Percentiles rank a stretch among this genome's conserved stretches.
These are phyloP conservation scores for Crypturellus tataupa DNA, from an alignment of 2,797 vertebrate genomes.

Conservation along the genomic window DNA sequence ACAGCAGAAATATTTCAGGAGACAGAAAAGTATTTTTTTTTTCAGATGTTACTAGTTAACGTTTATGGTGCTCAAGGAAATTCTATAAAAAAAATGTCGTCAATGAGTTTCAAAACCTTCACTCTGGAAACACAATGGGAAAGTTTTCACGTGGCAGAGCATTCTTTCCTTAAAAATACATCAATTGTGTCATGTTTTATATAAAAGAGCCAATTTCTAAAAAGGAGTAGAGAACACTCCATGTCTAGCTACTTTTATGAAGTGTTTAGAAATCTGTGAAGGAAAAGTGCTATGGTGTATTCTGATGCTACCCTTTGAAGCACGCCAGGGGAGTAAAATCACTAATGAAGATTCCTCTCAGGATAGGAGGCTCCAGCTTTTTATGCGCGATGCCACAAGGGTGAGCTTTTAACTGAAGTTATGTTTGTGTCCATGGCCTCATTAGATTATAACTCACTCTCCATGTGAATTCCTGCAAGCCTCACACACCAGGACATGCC, in stretches of 20 bases:
- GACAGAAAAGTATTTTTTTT: neutral
- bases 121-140: neutral
- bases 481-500: neutral
- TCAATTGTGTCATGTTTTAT: neutral
- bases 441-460: neutral
- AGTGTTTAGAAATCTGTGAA: neutral
- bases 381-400: neutral
- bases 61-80: neutral
- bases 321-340: neutral
- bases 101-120: neutral
- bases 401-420: neutral
- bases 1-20: slow-evolving; percentile 26
- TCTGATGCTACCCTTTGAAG: neutral
- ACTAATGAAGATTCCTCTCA: neutral
- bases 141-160: neutral
- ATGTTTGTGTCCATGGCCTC: neutral
- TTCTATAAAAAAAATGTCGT: neutral
- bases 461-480: slow-evolving; percentile 23
- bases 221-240: neutral
- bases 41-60: slow-evolving; percentile 50
- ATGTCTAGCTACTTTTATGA: neutral
- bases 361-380: neutral
- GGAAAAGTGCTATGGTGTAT: neutral
- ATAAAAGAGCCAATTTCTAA: neutral
- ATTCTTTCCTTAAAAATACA: neutral